phyloP scores from a whole-genome alignment of 2,797 vertebrate genomes.

The Clamator glandarius region DNA sequence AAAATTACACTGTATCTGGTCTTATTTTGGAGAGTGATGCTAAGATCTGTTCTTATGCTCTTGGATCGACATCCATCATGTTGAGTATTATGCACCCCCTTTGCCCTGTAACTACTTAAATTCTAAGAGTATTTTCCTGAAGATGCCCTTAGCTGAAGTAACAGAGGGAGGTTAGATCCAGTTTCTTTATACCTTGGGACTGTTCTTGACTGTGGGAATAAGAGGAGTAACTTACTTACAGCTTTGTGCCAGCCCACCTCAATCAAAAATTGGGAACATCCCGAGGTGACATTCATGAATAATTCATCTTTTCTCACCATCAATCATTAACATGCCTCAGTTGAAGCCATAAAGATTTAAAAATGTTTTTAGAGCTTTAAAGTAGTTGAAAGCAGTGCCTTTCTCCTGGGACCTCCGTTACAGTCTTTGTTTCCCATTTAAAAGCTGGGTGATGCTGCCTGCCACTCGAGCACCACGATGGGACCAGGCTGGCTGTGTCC shows the following conservation, averaged over 20 bases:
- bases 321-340: neutral
- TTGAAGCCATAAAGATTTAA: neutral
- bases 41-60: neutral
- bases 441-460: neutral
- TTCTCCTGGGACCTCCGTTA: neutral
- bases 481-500: neutral
- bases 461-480: rapidly evolving
- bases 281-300: neutral
- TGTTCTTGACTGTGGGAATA: neutral
- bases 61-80: neutral
- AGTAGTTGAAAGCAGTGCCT: neutral
- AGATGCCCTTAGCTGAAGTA: neutral
- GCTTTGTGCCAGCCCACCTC: neutral
- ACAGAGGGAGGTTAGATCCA: neutral
- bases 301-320: neutral
- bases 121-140: neutral
- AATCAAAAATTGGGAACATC: neutral
- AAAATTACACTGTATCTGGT: neutral
- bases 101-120: neutral
- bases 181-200: neutral
- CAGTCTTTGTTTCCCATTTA: neutral
- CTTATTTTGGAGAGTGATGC: neutral
- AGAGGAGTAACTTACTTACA: neutral
- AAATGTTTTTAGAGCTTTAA: neutral
- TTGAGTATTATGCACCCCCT: neutral